These are phyloP conservation scores for Watersipora subatra DNA, from an alignment of 1,140 invertebrate genomes.

Conservation along the genomic window DNA sequence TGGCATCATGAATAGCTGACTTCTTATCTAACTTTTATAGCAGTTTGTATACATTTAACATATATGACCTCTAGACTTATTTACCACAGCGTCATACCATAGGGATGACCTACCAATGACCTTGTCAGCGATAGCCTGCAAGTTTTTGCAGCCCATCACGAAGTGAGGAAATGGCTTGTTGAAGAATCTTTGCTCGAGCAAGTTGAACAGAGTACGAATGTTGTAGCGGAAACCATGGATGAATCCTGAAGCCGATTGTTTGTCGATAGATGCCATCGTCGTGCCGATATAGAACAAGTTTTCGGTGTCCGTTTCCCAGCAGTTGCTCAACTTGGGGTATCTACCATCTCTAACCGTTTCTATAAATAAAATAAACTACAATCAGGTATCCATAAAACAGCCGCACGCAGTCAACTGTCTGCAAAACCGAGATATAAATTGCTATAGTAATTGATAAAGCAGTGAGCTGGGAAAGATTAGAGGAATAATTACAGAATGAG, in stretches of 20 bases:
- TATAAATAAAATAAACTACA: no score
- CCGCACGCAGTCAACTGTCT: no score
- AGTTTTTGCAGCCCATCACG: background rate
- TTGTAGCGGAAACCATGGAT: conserved; percentile 37
- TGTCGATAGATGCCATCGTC: conserved; percentile 25
- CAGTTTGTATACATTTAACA: no score
- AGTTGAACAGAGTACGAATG: conserved; percentile 2
- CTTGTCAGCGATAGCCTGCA: background rate
- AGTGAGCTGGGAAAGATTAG: no score
- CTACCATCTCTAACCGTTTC: background rate
- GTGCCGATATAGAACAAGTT: conserved; percentile 29
- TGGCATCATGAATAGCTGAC: no score
- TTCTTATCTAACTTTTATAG: no score
- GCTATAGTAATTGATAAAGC: no score
- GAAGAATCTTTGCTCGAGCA: background rate
- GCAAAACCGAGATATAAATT: no score
- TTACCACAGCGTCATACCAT: no score
- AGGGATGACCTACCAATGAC: background rate
- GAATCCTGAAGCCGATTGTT: conserved; percentile 33
- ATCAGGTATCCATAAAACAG: no score
- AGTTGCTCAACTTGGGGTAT: conserved; percentile 11
- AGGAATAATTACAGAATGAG: no score
- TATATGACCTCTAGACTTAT: no score
- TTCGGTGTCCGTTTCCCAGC: conserved; percentile 18
- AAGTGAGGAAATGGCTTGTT: background rate